Conservation (phyloP, 2,113 vertebrate species). For the Callipepla squamata region DNA sequence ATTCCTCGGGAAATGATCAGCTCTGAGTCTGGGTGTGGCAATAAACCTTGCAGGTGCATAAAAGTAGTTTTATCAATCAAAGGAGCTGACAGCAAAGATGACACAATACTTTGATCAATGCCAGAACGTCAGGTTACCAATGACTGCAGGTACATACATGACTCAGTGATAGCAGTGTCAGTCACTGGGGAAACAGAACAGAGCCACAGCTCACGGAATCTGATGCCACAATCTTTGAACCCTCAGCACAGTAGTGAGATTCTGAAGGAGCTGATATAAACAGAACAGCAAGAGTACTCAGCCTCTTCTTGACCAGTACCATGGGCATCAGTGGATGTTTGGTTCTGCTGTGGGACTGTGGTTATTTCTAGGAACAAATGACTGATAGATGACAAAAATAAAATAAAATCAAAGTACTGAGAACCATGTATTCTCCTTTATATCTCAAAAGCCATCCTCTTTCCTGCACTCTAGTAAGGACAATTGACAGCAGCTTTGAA, state of each 20-base stretch:
- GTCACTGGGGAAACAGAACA: background rate
- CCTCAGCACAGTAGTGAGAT: background rate
- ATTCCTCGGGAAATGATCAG: background rate
- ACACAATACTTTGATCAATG: background rate
- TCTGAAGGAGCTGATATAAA: background rate
- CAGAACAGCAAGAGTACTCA: background rate
- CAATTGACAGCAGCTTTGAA: background rate
- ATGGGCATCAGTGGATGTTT: background rate
- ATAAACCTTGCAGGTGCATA: background rate
- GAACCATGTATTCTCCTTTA: background rate
- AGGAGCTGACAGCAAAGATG: background rate
- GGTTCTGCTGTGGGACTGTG: background rate
- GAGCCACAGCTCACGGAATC: background rate
- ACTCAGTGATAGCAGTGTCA: background rate
- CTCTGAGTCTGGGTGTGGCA: background rate
- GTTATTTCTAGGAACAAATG: background rate
- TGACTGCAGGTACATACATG: rapidly evolving
- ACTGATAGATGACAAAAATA: background rate
- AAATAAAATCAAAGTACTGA: background rate
- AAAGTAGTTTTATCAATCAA: background rate
- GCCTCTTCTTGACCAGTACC: background rate
- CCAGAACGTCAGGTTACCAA: background rate
- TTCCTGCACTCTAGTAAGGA: background rate
- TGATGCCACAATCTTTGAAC: background rate
- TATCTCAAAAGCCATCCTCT: background rate